These are phyloP conservation scores for Asarcornis scutulata DNA, from an alignment of 2,113 vertebrate species.

Conservation along the genomic window DNA sequence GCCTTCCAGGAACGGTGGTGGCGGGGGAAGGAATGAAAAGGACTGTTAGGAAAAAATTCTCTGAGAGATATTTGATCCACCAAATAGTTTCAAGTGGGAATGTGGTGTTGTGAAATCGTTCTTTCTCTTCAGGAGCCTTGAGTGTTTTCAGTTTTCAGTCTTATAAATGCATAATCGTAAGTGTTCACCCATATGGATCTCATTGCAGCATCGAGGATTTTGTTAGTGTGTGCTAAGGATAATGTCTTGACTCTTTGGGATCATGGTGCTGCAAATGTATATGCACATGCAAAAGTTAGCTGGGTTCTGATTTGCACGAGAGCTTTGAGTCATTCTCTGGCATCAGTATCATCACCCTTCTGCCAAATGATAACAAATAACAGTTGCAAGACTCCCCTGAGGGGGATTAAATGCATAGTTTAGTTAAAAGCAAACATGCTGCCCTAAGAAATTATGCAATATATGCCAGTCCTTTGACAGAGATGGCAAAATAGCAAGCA, in stretches of 20 bases:
- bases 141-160: background rate
- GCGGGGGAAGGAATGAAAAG: background rate
- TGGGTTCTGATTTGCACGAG: background rate
- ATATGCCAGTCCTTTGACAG: background rate
- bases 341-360: background rate
- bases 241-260: background rate
- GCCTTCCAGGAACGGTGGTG: background rate
- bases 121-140: background rate
- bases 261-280: background rate
- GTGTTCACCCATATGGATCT: background rate
- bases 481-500: background rate
- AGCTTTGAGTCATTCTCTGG: constrained; percentile 11
- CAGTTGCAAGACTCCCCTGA: background rate
- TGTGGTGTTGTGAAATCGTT: background rate
- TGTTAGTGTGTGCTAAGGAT: background rate
- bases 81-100: background rate
- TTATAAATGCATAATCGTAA: background rate
- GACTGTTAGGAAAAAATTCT: background rate
- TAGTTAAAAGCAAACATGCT: background rate
- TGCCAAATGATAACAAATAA: background rate
- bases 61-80: background rate
- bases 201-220: background rate
- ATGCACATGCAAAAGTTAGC: background rate
- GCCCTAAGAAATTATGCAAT: background rate
- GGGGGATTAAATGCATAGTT: background rate